A percentile compares a stretch with the other conserved stretches of the same genome.
Evolutionary conservation across 2,888 invertebrate genomes (phyloP).

Genomic region (Chymomyza caudatula): DNA sequence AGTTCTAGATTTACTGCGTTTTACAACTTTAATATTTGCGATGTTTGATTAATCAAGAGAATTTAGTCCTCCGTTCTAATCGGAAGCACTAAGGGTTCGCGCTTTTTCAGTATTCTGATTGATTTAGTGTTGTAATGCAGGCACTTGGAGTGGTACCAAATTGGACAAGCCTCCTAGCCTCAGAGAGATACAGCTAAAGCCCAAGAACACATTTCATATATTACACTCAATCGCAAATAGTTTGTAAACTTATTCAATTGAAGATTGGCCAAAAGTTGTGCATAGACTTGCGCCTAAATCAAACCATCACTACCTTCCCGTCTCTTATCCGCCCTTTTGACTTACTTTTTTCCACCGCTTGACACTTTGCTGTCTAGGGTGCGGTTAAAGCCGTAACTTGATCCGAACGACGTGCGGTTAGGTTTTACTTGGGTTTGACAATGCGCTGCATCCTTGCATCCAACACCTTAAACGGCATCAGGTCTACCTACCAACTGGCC

Average conservation of each 20-base stretch:
- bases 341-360: background rate
- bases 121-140: too few relatives aligned
- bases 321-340: background rate
- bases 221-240: background rate
- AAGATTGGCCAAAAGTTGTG: background rate
- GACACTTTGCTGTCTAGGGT: background rate
- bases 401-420: background rate
- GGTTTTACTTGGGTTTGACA: background rate
- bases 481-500: slow-evolving; percentile 25
- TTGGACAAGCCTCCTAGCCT: too few relatives aligned
- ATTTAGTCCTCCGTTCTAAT: too few relatives aligned
- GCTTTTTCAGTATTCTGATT: too few relatives aligned
- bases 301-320: background rate
- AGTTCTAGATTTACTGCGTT: too few relatives aligned
- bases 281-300: too few relatives aligned
- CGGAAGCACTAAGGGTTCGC: too few relatives aligned
- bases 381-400: background rate
- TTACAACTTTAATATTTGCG: too few relatives aligned
- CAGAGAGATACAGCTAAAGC: too few relatives aligned
- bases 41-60: too few relatives aligned
- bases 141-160: too few relatives aligned
- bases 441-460: slow-evolving; percentile 36
- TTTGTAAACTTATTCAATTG: background rate
- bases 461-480: slow-evolving; percentile 24
- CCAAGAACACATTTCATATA: background rate